These are phyloP conservation scores for Erynnis tages DNA, from an alignment of 2,888 invertebrate genomes.

Conservation along the genomic window DNA sequence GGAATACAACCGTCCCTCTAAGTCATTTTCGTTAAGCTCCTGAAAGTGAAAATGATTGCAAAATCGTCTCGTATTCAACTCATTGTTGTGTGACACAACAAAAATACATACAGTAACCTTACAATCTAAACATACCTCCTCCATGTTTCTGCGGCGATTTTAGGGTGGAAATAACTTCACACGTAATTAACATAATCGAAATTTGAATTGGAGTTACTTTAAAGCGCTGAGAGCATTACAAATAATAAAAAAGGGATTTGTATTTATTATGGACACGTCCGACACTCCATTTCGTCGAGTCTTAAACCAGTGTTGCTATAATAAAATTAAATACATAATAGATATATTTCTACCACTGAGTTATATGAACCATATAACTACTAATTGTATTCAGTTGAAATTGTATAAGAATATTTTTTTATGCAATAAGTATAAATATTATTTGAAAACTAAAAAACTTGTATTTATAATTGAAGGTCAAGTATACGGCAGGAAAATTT, in stretches of 20 bases:
- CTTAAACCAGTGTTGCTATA: constrained; percentile 14
- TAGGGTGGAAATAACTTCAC: constrained; percentile 61
- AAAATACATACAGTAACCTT: constrained; percentile 61
- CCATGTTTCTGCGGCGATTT: constrained; percentile 71
- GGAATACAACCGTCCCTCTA: constrained; percentile 74
- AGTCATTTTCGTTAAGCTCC: constrained; percentile 76
- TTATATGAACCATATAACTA: no score
- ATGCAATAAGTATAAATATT: no score
- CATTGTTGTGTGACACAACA: constrained; percentile 57
- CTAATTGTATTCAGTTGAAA: no score
- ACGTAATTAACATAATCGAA: constrained; percentile 74
- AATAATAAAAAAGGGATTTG: constrained; percentile 64
- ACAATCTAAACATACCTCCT: constrained; percentile 57
- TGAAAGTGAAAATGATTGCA: constrained; percentile 53
- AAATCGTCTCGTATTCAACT: constrained; percentile 40
- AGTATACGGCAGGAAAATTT: no score
- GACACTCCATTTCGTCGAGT: constrained; percentile 59
- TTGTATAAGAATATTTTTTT: no score
- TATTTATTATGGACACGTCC: constrained; percentile 71
- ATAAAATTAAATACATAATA: constrained; percentile 1
- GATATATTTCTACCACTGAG: no score
- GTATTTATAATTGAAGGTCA: no score
- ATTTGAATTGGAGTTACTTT: constrained; percentile 57
- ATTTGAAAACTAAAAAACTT: no score
- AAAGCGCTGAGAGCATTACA: constrained; percentile 66